Percentiles rank a stretch among this genome's conserved stretches.
Conservation (phyloP, 2,113 vertebrate species). For the Riparia riparia region DNA sequence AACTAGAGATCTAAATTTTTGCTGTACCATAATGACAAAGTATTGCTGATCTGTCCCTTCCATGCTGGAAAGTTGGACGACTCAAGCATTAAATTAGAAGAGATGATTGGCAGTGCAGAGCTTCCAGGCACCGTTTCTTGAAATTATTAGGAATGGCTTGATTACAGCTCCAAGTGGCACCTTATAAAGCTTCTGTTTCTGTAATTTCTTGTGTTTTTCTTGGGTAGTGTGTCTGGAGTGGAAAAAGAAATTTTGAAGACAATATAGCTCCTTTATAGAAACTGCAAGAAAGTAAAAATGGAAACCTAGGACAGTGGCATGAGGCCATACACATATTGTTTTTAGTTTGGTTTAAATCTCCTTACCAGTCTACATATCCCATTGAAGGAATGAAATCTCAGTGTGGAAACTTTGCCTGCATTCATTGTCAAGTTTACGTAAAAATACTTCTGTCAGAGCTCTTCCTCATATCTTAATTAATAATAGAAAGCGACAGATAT, state of each 20-base stretch:
- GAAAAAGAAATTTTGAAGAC: background rate
- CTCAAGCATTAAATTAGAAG: background rate
- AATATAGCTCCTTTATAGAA: background rate
- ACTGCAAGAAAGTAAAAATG: background rate
- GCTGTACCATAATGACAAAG: background rate
- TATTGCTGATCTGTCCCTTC: background rate
- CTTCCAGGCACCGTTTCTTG: background rate
- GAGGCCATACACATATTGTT: background rate
- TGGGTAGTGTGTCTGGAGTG: background rate
- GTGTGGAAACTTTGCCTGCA: background rate
- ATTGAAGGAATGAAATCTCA: background rate
- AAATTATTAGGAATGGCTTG: background rate
- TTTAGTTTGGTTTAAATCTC: slow-evolving; percentile 16
- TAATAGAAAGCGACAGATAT: slow-evolving; percentile 20
- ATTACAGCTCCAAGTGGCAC: background rate
- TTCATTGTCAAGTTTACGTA: background rate
- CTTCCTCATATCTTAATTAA: slow-evolving; percentile 57
- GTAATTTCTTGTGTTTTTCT: background rate
- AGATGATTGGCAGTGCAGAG: background rate
- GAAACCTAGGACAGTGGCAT: background rate
- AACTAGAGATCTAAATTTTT: background rate
- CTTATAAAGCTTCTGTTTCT: background rate
- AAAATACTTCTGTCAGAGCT: background rate
- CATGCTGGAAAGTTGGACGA: background rate
- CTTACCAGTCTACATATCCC: background rate